phyloP scores from a whole-genome alignment of 2,113 vertebrate species.

The Chamaetylas fuelleborni region DNA sequence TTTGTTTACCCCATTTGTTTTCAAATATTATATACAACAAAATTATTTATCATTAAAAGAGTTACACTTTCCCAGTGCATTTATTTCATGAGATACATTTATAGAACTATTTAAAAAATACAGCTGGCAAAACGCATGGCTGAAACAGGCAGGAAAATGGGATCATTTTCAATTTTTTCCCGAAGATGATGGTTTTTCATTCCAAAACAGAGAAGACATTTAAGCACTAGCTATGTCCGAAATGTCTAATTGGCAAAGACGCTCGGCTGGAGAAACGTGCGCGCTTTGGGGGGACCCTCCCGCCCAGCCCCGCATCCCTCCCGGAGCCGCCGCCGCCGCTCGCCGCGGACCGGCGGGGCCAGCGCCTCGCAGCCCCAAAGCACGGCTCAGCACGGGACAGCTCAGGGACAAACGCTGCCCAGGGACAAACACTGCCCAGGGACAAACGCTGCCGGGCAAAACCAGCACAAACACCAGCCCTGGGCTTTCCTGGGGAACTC shows the following conservation, averaged over 20 bases:
- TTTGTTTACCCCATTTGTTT: conserved; percentile 72
- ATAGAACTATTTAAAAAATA: conserved; percentile 58
- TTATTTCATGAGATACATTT: conserved; percentile 61
- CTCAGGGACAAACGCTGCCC: background rate
- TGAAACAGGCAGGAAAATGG: conserved; percentile 46
- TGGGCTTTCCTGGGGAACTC: background rate
- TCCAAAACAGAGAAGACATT: conserved; percentile 12
- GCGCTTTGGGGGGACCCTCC: background rate
- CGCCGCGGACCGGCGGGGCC: background rate
- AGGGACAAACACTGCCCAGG: background rate
- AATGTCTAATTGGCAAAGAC: background rate
- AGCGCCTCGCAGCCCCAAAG: background rate
- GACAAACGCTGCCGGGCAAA: background rate
- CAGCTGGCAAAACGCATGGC: conserved; percentile 52
- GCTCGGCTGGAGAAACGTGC: background rate
- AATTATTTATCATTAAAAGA: conserved; percentile 72
- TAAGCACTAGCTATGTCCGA: background rate
- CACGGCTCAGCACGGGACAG: background rate
- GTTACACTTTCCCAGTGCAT: conserved; percentile 61
- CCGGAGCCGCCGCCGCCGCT: background rate
- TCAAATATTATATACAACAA: conserved; percentile 56
- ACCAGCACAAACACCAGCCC: background rate
- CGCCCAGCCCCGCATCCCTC: background rate
- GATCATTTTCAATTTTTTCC: conserved; percentile 59
- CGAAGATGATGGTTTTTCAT: conserved; percentile 23